Evolutionary conservation across 1,140 invertebrate species (phyloP).

Genomic region (Drosophila burlai): DNA sequence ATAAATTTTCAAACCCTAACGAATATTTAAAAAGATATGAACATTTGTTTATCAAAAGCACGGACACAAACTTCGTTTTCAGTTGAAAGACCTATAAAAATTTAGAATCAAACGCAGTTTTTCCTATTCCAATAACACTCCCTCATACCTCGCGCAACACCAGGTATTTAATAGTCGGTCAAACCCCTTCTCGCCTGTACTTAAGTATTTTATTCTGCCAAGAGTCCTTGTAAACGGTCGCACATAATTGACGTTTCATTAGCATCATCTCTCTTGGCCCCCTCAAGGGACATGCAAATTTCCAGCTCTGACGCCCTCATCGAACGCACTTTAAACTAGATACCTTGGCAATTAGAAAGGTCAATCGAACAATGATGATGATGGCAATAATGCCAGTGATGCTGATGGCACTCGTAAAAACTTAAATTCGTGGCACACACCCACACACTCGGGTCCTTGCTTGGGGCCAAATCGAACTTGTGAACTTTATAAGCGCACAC

Average conservation of each 20-base stretch:
- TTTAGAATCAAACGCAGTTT: neutral
- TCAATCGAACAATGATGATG: conserved; percentile 43
- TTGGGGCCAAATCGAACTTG: conserved; percentile 51
- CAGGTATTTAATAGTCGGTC: conserved; percentile 1
- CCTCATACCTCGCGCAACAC: neutral
- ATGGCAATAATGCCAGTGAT: conserved; percentile 2
- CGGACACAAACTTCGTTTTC: too few species aligned
- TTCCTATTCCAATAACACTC: neutral
- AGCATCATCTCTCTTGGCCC: conserved; percentile 59
- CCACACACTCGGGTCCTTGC: conserved; percentile 9
- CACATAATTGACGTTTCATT: conserved; percentile 83
- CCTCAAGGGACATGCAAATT: conserved; percentile 60
- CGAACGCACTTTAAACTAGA: conserved; percentile 58
- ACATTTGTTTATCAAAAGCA: too few species aligned
- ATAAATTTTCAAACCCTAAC: too few species aligned
- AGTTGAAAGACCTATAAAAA: neutral
- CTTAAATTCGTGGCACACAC: conserved; percentile 40
- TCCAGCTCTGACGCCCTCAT: conserved; percentile 1
- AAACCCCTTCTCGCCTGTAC: neutral
- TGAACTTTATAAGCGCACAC: conserved; percentile 40
- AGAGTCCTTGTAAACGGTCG: conserved; percentile 38
- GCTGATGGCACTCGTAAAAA: conserved; percentile 42
- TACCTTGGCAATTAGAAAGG: conserved; percentile 65
- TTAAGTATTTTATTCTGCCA: conserved; percentile 12
- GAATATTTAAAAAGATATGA: too few species aligned